phyloP scores from a whole-genome alignment of 2,113 vertebrate species.

The Monopterus albus region DNA sequence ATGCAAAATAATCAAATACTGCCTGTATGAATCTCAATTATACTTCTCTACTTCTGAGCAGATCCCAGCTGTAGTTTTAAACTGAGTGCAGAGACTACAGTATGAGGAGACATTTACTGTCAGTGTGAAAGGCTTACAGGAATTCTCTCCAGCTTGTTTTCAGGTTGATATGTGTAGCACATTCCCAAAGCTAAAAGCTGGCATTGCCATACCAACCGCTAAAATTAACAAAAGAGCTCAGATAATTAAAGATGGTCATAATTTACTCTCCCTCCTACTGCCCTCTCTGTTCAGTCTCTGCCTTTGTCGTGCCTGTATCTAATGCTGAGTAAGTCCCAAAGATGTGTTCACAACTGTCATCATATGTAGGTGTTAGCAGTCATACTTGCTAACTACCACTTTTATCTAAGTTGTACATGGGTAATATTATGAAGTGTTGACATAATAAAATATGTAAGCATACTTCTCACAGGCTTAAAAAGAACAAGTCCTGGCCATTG shows the following conservation, averaged over 20 bases:
- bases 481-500: constrained; percentile 8
- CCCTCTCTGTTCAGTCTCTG: background rate
- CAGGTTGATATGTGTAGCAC: constrained; percentile 29
- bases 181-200: constrained; percentile 49
- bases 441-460: background rate
- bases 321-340: background rate
- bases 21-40: no score
- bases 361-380: background rate
- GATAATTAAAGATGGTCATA: constrained; percentile 26
- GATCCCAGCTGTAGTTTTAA: background rate
- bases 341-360: no score
- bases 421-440: no score
- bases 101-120: constrained; percentile 7
- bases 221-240: constrained; percentile 41
- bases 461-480: background rate
- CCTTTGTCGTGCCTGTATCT: background rate
- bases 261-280: constrained; percentile 30
- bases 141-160: constrained; percentile 5
- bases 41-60: no score
- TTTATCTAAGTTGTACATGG: no score
- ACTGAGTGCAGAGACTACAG: background rate
- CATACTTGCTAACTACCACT: no score
- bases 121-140: background rate
- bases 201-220: constrained; percentile 63
- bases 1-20: no score